phyloP scores from a whole-genome alignment of 2,113 vertebrate species.

The human (Homo sapiens) region DNA sequence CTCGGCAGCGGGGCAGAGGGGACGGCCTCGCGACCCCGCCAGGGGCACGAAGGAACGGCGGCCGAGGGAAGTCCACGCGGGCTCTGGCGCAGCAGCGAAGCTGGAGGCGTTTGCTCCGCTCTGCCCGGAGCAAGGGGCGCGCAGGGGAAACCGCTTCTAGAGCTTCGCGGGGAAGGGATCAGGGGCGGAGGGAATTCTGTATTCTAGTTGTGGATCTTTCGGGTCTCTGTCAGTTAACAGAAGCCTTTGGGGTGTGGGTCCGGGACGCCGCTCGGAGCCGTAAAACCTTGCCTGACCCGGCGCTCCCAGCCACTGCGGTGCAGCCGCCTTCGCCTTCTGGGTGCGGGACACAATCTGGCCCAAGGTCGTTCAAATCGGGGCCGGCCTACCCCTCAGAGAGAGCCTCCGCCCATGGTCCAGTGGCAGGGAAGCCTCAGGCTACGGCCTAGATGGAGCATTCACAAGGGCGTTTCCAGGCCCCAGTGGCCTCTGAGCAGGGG shows the following conservation, averaged over 20 bases:
- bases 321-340: neutral
- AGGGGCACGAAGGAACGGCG: neutral
- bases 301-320: neutral
- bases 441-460: neutral
- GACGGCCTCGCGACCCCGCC: no score
- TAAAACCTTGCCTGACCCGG: neutral
- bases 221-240: neutral
- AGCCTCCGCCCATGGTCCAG: neutral
- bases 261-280: neutral
- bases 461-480: conserved; percentile 26
- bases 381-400: neutral
- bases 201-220: neutral
- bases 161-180: neutral
- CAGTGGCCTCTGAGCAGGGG: neutral
- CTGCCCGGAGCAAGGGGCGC: neutral
- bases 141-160: neutral
- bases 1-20: neutral
- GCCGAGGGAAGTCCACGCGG: neutral
- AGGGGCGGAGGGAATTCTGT: neutral
- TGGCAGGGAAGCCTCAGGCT: neutral
- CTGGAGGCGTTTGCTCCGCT: neutral
- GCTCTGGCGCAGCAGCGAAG: neutral
- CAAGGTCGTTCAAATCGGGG: neutral
- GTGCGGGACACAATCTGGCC: neutral
- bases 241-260: neutral